Base-by-base conservation (phyloP, 2,797 vertebrate species). In the Thalassophryne amazonica region DNA sequence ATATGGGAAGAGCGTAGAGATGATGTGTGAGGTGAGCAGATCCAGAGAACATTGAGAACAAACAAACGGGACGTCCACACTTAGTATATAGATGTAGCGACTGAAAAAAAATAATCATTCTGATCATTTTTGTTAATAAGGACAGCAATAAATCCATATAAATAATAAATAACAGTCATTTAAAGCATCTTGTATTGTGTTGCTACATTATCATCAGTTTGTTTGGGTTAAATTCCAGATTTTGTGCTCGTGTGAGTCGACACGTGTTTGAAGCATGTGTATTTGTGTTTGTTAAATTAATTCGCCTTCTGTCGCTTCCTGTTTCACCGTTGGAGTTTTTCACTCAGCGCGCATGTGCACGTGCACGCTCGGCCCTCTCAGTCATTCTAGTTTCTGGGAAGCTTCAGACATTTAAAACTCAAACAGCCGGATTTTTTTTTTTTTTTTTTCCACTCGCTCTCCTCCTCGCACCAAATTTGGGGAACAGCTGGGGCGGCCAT, bases 381-480 rank as follows among this genome's bases (percentile, higher is more conserved):
- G 74, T 85, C 77, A 62, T 73, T 75, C 55, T 45, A 8, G 71
- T 79, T 84, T 87, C 85, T 89, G 87, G 87, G 87, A 87, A 87
- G 80, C 79, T 54, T 87, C 85, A 84, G 50, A 66, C 78, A 34
- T 86, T 83, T 84, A 82, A 85, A 86, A 86, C 80, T 86, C 69
- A 81, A 83, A 83, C 54, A 67, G 68, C 72, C 71, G 54, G 67
- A 41, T 72, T 80, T 78, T 68, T 74, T 66, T 62, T 38, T 39
- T 23, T 11, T n/a, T n/a, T n/a, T n/a, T n/a, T 10, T 40, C 60
- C 54, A 60, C 58, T 73, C 57, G 32, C 78, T 83, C 79, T 81
- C 67, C 78, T 87, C 83, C 77, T 86, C 83, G 69, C 86, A 88
- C 90, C 88, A 90, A 89, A 90, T 90, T 91, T 90, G 89, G 90